Evolutionary conservation across 2,797 vertebrate species (phyloP).

Genomic region (Hipposideros larvatus): DNA sequence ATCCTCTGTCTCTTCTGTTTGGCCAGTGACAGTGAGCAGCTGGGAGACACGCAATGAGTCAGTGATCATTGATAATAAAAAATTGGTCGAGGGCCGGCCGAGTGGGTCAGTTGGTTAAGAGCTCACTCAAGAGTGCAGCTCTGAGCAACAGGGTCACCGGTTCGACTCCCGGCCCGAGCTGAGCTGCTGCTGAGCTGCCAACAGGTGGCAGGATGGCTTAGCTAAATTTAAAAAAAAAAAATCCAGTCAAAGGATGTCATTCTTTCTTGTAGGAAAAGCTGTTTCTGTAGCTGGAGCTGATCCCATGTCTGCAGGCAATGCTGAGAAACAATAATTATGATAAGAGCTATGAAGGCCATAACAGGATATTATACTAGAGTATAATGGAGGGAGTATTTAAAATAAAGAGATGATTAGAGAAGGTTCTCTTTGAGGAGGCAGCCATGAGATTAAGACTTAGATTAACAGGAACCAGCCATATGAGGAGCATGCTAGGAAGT

Average conservation of each 20-base stretch:
- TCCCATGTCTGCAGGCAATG: not conserved
- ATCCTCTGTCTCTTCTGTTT: not conserved
- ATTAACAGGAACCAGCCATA: not conserved
- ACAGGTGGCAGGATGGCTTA: too few relatives aligned
- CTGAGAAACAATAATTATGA: not conserved
- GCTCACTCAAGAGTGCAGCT: too few relatives aligned
- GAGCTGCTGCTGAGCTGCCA: too few relatives aligned
- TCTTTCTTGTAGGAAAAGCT: not conserved
- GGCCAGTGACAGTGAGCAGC: not conserved
- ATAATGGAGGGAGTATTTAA: conserved; percentile 9
- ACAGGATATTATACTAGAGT: not conserved
- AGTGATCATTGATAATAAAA: not conserved
- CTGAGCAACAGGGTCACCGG: too few relatives aligned
- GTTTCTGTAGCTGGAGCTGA: not conserved
- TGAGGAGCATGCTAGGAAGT: not conserved
- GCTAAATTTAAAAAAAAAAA: too few relatives aligned
- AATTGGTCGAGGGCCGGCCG: not conserved
- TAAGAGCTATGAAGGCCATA: not conserved
- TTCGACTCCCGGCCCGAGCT: too few relatives aligned
- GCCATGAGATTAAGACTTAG: conserved; percentile 14
- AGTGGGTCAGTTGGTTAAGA: too few relatives aligned
- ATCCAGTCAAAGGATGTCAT: too few relatives aligned
- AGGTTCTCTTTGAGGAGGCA: not conserved
- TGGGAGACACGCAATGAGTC: not conserved
- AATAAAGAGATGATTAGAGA: conserved; percentile 1